Evolutionary conservation across 2,888 invertebrate species (phyloP).

Genomic region (Oconnorella tubifera): DNA sequence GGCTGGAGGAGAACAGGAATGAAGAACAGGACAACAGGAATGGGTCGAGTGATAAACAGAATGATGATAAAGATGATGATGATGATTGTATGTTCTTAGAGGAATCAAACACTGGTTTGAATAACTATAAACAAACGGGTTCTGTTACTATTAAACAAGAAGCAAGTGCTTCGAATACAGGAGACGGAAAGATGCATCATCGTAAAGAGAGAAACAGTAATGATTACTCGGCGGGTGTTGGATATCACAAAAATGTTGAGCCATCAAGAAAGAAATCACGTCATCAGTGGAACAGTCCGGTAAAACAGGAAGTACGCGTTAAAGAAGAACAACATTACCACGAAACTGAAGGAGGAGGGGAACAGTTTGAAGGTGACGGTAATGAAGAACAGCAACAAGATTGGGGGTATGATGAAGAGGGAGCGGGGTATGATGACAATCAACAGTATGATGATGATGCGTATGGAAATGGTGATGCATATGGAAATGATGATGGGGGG

Average conservation of each 20-base stretch:
- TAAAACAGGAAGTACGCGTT: too few species aligned
- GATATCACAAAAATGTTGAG: not conserved
- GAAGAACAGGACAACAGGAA: not conserved
- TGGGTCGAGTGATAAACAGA: not conserved
- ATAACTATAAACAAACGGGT: not conserved
- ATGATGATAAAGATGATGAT: not conserved
- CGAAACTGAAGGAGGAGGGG: not conserved
- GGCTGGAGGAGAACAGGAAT: not conserved
- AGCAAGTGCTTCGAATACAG: too few species aligned
- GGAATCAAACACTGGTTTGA: not conserved
- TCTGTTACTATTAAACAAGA: too few species aligned
- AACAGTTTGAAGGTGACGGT: not conserved
- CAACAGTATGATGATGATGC: not conserved
- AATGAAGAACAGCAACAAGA: not conserved
- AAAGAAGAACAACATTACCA: not conserved
- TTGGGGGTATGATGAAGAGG: not conserved
- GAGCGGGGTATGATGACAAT: not conserved
- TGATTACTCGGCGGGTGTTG: not conserved
- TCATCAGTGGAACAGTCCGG: not conserved
- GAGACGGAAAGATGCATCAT: too few species aligned
- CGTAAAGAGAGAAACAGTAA: not conserved
- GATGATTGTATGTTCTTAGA: slow-evolving; percentile 1
- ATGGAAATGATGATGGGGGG: not conserved
- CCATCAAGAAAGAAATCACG: not conserved
- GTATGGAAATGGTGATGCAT: not conserved